phyloP scores from a whole-genome alignment of 1,140 invertebrate genomes.

The Leptinotarsa texana region DNA sequence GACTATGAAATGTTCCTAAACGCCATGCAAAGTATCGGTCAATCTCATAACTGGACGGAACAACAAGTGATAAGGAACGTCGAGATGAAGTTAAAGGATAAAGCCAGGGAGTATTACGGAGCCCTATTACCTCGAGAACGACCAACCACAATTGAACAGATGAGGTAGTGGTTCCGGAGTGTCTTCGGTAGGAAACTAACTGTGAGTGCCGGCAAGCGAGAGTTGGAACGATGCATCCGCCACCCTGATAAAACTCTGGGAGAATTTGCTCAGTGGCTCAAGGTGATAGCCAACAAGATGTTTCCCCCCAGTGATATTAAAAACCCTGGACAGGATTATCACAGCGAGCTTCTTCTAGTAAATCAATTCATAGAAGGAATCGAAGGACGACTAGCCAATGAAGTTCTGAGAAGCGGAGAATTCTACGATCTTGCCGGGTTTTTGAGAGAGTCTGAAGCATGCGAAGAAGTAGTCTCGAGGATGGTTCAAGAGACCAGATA shows the following conservation, averaged over 20 bases:
- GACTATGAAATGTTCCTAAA: constrained; percentile 18
- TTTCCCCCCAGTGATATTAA: not conserved
- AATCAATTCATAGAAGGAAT: not conserved
- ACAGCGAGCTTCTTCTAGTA: not conserved
- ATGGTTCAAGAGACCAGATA: not conserved
- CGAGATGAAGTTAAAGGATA: not conserved
- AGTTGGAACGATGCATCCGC: not conserved
- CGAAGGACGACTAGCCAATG: not conserved
- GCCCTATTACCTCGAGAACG: not conserved
- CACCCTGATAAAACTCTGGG: not conserved
- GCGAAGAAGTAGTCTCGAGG: not conserved
- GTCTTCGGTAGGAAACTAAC: not conserved
- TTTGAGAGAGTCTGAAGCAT: not conserved
- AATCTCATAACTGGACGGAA: not conserved
- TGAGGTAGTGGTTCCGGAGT: not conserved
- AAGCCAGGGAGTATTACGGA: not conserved
- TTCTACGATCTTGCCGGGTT: not conserved
- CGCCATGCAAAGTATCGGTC: not conserved
- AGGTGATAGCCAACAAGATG: not conserved
- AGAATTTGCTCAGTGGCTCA: not conserved
- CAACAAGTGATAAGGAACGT: not conserved
- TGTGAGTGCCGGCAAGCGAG: too few relatives aligned
- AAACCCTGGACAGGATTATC: not conserved
- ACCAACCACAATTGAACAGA: not conserved
- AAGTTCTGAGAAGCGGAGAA: not conserved